Conservation (phyloP, 2,113 vertebrate genomes). For the Dasyprocta punctata region DNA sequence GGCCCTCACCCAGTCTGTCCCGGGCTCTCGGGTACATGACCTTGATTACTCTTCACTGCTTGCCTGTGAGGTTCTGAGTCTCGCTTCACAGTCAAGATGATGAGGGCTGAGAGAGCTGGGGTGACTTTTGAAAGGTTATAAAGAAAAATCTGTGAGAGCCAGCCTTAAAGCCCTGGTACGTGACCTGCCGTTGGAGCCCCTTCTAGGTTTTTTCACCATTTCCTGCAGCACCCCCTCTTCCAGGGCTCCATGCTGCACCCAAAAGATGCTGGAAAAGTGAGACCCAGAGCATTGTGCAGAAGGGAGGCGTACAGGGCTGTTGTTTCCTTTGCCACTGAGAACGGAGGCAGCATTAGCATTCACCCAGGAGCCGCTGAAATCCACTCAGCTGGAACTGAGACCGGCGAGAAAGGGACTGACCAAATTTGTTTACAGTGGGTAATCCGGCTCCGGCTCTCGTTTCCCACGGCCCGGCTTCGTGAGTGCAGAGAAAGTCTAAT, state of each 20-base stretch:
- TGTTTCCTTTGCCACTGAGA: constrained; percentile 48
- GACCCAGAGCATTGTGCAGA: neutral
- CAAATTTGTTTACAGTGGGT: constrained; percentile 66
- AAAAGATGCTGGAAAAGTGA: neutral
- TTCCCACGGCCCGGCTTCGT: neutral
- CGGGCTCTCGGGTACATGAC: neutral
- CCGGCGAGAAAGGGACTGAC: constrained; percentile 47
- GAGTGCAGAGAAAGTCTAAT: constrained; percentile 49
- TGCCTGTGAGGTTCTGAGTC: neutral
- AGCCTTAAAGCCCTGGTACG: neutral
- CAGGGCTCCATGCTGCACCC: neutral
- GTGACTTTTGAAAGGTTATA: constrained; percentile 56
- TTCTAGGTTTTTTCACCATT: neutral
- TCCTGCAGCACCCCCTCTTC: too few relatives aligned
- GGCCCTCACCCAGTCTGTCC: neutral
- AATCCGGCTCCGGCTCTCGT: constrained; percentile 25
- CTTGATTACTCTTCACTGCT: constrained; percentile 37
- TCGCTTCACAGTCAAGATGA: constrained; percentile 52
- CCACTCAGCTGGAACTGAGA: constrained; percentile 63
- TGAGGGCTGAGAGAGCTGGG: constrained; percentile 21
- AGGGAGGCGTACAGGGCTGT: neutral
- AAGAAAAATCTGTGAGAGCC: constrained; percentile 22
- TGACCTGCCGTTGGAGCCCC: neutral
- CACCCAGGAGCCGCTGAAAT: constrained; percentile 65
- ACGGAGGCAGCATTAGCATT: constrained; percentile 41